Evolutionary conservation across 2,888 invertebrate species (phyloP).

Genomic region (Thymelicus acteon): DNA sequence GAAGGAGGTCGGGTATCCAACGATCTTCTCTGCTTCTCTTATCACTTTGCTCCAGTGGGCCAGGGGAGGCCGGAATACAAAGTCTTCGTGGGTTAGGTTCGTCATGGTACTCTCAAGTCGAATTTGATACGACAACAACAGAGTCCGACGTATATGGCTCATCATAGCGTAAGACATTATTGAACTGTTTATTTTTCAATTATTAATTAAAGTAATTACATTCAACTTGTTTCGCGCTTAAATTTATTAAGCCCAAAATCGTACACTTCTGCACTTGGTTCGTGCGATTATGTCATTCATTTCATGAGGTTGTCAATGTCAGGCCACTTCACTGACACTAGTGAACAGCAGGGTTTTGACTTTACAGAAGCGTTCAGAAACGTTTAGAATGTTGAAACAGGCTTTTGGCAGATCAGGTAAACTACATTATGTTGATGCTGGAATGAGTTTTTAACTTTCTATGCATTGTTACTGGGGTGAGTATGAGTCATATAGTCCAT

Average conservation of each 20-base stretch:
- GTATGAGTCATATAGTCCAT: no score
- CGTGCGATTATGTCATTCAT: conserved; percentile 44
- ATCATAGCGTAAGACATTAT: conserved; percentile 73
- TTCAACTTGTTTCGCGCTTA: conserved; percentile 44
- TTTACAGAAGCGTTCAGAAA: conserved; percentile 54
- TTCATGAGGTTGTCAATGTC: no score
- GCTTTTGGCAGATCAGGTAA: no score
- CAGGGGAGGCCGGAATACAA: conserved; percentile 73
- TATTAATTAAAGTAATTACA: conserved; percentile 50
- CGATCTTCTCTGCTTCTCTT: conserved; percentile 80
- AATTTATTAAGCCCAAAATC: conserved; percentile 35
- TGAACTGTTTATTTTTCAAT: conserved; percentile 27
- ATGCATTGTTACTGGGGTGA: no score
- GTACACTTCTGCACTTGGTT: conserved; percentile 37
- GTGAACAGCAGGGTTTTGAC: conserved; percentile 36
- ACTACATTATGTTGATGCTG: no score
- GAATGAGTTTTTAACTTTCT: no score
- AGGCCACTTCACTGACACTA: no score
- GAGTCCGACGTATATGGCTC: conserved; percentile 71
- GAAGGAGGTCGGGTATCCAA: conserved; percentile 85
- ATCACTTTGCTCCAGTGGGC: conserved; percentile 77
- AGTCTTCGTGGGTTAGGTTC: conserved; percentile 74
- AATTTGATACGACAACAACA: conserved; percentile 64
- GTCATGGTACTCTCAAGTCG: conserved; percentile 72
- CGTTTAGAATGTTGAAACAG: not conserved